Evolutionary conservation across 2,113 vertebrate species (phyloP).

Genomic region (Sylvilagus bachmani): DNA sequence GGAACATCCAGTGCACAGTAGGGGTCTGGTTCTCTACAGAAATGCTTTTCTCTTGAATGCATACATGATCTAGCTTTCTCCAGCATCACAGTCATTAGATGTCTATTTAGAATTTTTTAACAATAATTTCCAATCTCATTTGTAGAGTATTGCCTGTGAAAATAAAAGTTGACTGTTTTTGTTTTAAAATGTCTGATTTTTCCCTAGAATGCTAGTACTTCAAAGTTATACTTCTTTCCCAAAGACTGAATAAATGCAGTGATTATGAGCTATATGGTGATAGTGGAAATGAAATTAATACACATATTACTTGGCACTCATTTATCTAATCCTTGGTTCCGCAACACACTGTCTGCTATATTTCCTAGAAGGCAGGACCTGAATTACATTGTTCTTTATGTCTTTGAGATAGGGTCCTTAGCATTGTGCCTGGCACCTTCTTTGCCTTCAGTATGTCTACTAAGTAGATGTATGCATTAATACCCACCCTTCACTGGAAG

Average conservation of each 20-base stretch:
- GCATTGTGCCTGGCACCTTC: not conserved
- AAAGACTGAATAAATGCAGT: not conserved
- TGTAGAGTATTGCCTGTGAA: conserved; percentile 47
- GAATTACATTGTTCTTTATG: not conserved
- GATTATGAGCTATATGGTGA: not conserved
- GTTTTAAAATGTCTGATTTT: conserved; percentile 56
- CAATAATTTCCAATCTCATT: conserved; percentile 61
- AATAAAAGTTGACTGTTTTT: conserved; percentile 36
- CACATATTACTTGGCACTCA: not conserved
- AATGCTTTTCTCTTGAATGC: not conserved
- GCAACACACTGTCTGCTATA: not conserved
- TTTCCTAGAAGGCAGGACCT: not conserved
- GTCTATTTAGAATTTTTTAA: conserved; percentile 20
- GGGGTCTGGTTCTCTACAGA: not conserved
- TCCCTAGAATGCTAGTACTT: conserved; percentile 34
- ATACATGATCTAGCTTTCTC: not conserved
- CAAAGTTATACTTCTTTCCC: conserved; percentile 17
- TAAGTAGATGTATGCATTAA: not conserved
- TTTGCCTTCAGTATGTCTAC: not conserved
- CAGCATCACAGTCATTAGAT: not conserved
- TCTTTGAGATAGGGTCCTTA: not conserved
- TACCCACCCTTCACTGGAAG: not conserved
- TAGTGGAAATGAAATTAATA: not conserved
- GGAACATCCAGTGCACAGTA: not conserved
- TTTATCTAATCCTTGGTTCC: not conserved